These are phyloP conservation scores for Endomychus coccineus DNA, from an alignment of 2,888 invertebrate species.

Conservation along the genomic window DNA sequence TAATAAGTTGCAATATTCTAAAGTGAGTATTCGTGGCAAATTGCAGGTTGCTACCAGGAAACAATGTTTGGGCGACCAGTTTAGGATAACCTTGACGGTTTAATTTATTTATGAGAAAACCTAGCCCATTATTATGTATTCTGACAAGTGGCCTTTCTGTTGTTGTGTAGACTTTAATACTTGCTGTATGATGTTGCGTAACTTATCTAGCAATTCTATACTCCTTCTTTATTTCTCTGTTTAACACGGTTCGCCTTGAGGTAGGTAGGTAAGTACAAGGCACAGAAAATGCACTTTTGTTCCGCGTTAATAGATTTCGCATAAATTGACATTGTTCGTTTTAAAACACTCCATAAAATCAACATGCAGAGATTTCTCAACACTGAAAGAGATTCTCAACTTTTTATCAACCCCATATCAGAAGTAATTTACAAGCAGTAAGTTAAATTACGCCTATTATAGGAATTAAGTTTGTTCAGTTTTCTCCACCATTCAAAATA, in stretches of 20 bases:
- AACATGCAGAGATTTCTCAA: too few relatives aligned
- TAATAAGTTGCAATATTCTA: too few relatives aligned
- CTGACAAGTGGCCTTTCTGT: conserved; percentile 32
- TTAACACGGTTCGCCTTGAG: conserved; percentile 17
- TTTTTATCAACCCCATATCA: too few relatives aligned
- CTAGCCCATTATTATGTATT: conserved; percentile 35
- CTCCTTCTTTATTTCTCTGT: conserved; percentile 16
- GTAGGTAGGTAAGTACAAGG: conserved; percentile 15
- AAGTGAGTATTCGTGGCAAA: conserved; percentile 16
- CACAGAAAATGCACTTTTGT: conserved; percentile 14
- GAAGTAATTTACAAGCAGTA: too few relatives aligned
- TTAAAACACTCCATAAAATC: too few relatives aligned
- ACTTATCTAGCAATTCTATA: conserved; percentile 18
- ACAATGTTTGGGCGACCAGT: conserved; percentile 30
- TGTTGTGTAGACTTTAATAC: conserved; percentile 3
- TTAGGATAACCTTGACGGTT: conserved; percentile 36
- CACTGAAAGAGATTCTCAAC: too few relatives aligned
- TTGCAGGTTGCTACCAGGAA: conserved; percentile 23
- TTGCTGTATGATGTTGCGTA: conserved; percentile 18
- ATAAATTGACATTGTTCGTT: conserved; percentile 15
- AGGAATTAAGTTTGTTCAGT: too few relatives aligned
- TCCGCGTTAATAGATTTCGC: conserved; percentile 15
- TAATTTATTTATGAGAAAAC: conserved; percentile 36
- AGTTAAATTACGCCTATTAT: too few relatives aligned
- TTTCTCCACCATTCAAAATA: too few relatives aligned